These are phyloP conservation scores for Eriosoma lanigerum DNA, from an alignment of 1,140 invertebrate genomes.

Conservation along the genomic window DNA sequence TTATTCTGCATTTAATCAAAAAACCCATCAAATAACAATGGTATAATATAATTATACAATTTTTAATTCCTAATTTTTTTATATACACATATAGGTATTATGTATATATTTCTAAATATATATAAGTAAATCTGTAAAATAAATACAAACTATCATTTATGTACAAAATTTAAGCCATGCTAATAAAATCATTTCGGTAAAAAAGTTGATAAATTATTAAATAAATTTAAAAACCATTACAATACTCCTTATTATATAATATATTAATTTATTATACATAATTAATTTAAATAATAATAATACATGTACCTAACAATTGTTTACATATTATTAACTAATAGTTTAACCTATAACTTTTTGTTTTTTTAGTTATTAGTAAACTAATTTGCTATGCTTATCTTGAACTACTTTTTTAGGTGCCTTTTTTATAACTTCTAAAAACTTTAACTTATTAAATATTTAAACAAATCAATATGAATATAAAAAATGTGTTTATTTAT, in stretches of 20 bases:
- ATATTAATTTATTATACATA: not conserved
- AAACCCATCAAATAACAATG: conserved; percentile 18
- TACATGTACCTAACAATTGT: too few relatives aligned
- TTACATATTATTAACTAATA: too few relatives aligned
- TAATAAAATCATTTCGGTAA: not conserved
- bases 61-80: conserved; percentile 17
- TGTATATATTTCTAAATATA: conserved; percentile 26
- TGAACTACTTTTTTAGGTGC: too few relatives aligned
- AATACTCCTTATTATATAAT: conserved; percentile 15
- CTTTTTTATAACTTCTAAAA: too few relatives aligned
- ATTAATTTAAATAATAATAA: not conserved
- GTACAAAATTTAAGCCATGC: conserved; percentile 18
- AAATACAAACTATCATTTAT: conserved; percentile 44
- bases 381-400: too few relatives aligned
- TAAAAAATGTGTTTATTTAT: too few relatives aligned
- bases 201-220: not conserved
- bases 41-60: conserved; percentile 20
- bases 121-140: conserved; percentile 43
- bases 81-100: not conserved
- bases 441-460: too few relatives aligned
- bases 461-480: too few relatives aligned
- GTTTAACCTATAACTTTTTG: too few relatives aligned
- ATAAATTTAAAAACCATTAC: conserved; percentile 9
- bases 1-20: conserved; percentile 24
- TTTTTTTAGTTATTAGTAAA: too few relatives aligned